Base-by-base conservation (phyloP, 2,888 invertebrate genomes). In the Drosophila quasianomalipes region DNA sequence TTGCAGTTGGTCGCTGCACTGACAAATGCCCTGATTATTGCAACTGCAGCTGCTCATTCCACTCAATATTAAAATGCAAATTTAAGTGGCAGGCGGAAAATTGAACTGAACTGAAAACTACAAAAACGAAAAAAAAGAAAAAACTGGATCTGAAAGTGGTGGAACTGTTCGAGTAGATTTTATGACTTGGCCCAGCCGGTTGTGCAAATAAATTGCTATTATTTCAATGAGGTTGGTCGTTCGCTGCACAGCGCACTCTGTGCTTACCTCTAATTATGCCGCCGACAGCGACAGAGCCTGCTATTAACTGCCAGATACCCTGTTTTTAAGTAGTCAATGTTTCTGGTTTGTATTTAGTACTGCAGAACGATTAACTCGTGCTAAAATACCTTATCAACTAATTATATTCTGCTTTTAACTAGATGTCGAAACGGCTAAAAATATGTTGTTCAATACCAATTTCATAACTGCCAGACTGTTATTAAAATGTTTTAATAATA, bases 171-270 rank as follows among this genome's bases (percentile, higher is more conserved):
- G 10, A 41, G 30, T 31, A 14, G 30, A 44, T 41, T 66, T 57
- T 59, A 62, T 53, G 53, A 61, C 37, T 44, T 44, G 76, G 41
- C 51, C 47, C 61, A 67, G 71, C 62, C 59, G 67, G 58, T 65
- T 77, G 63, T 70, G 82, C 82, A 86, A 89, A 86, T 86, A 72
- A 87, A 82, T 87, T 87, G 79, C 77, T 87, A 85, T 85, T 89
- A 85, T 82, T 82, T 72, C 67, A 68, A 84, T 89, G 79, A 79
- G 70, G 61, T 72, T 83, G 60, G 69, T 76, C 66, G 59, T 65
- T 69, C n/a, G 7, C 22, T 33, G 19, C 55, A 31, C 60, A 68
- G 47, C 47, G 7, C n/a, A 19, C 55, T 63, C 82, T 72, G 76
- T 73, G 90, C 72, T 82, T 76, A 81, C 74, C 76, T 87, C 87